These are phyloP conservation scores for Ataeniobius toweri DNA, from an alignment of 2,797 vertebrate species.

Conservation along the genomic window DNA sequence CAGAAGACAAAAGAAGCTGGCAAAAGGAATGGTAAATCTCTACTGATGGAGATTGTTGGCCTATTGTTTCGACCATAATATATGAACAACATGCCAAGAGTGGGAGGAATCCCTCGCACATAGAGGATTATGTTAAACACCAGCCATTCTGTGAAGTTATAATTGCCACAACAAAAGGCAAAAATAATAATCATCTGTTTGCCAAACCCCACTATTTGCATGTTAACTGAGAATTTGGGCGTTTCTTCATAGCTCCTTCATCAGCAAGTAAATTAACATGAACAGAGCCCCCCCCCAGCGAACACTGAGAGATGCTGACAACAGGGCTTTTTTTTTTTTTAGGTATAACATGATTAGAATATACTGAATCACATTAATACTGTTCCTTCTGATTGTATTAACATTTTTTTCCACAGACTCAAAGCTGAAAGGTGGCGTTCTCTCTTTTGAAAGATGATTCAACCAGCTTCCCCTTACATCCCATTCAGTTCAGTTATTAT, in stretches of 20 bases:
- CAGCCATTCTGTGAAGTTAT: conserved; percentile 32
- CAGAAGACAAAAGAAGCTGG: background rate
- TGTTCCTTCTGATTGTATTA: conserved; percentile 6
- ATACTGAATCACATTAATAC: background rate
- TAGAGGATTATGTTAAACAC: conserved; percentile 9
- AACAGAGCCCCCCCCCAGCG: conserved; percentile 18
- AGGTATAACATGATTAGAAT: conserved; percentile 16
- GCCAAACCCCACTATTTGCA: conserved; percentile 27
- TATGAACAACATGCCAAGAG: conserved; percentile 12
- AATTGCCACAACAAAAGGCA: conserved; percentile 42
- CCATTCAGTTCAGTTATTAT: background rate
- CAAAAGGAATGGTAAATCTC: conserved; percentile 3
- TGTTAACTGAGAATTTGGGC: conserved; percentile 28
- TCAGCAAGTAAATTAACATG: conserved; percentile 36
- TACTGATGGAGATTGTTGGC: background rate
- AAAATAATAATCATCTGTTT: conserved; percentile 36
- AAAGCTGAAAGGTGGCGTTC: background rate
- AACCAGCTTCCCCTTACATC: background rate
- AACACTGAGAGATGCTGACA: conserved; percentile 8
- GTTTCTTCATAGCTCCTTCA: conserved; percentile 29
- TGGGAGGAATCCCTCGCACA: conserved; percentile 13
- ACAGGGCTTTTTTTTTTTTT: conserved; percentile 3
- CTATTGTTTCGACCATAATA: conserved; percentile 16
- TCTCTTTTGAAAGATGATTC: background rate
- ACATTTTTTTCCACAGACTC: background rate